Evolutionary conservation across 2,888 invertebrate genomes (phyloP).

Genomic region (Campoplex capitator): DNA sequence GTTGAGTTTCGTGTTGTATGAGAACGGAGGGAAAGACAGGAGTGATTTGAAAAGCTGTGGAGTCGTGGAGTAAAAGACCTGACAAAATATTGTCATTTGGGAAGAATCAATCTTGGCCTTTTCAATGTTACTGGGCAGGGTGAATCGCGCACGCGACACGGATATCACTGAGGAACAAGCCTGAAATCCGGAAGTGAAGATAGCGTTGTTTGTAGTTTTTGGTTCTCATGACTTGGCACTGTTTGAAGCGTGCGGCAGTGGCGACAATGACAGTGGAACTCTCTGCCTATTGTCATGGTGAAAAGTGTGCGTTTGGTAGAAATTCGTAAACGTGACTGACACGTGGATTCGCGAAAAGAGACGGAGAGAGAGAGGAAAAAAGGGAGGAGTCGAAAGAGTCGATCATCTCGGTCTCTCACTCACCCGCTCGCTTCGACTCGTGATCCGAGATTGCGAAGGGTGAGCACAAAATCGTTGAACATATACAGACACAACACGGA

Average conservation of each 20-base stretch:
- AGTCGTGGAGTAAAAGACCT: not conserved
- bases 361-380: not conserved
- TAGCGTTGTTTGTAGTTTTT: conserved; percentile 22
- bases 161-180: not conserved
- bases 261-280: conserved; percentile 62
- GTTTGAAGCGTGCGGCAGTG: not conserved
- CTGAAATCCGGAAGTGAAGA: conserved; percentile 56
- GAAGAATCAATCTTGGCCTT: conserved; percentile 24
- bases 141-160: not conserved
- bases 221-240: conserved; percentile 61
- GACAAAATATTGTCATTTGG: conserved; percentile 55
- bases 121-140: not conserved
- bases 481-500: conserved; percentile 54
- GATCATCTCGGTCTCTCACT: conserved; percentile 46
- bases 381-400: conserved; percentile 63
- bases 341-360: conserved; percentile 63
- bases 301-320: conserved; percentile 21
- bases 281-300: conserved; percentile 42
- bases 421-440: conserved; percentile 29
- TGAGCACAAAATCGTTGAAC: conserved; percentile 19
- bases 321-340: conserved; percentile 56
- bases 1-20: not conserved
- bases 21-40: not conserved
- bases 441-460: conserved; percentile 12
- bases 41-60: not conserved